Percentiles rank a stretch among this genome's conserved stretches.
Conservation (phyloP, 1,140 invertebrate species). For the Aphis craccivora region DNA sequence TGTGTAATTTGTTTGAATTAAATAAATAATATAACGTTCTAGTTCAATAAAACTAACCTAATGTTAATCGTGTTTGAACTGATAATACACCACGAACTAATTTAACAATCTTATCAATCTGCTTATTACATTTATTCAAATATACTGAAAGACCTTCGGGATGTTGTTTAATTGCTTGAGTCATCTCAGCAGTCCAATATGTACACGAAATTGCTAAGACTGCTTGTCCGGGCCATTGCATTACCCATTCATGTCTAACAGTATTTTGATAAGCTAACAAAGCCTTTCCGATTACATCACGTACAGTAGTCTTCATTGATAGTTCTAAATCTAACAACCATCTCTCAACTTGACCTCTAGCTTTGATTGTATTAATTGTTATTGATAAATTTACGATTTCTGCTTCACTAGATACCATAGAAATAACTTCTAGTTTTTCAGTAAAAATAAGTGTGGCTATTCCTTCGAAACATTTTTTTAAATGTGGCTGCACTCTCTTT, state of each 20-base stretch:
- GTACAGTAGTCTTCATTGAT: conserved; percentile 90
- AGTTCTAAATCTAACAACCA: conserved; percentile 91
- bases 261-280: conserved; percentile 74
- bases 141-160: conserved; percentile 68
- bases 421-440: conserved; percentile 81
- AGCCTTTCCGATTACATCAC: conserved; percentile 66
- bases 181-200: conserved; percentile 89
- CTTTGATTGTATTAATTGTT: conserved; percentile 83
- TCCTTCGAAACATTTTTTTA: conserved; percentile 97
- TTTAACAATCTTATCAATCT: conserved; percentile 86
- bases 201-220: conserved; percentile 86
- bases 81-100: conserved; percentile 87
- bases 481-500: conserved; percentile 88
- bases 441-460: conserved; percentile 88
- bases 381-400: conserved; percentile 83
- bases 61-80: conserved; percentile 86
- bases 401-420: conserved; percentile 88
- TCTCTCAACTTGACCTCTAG: conserved; percentile 94
- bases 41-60: conserved; percentile 69
- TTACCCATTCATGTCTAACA: conserved; percentile 78
- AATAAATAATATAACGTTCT: neutral
- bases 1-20: neutral
- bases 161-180: conserved; percentile 72
- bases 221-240: conserved; percentile 87
- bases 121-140: conserved; percentile 69